Evolutionary conservation across 2,113 vertebrate species (phyloP), one percentile per base, ranked within the genome.

Genomic region (Prionailurus bengalensis): DNA sequence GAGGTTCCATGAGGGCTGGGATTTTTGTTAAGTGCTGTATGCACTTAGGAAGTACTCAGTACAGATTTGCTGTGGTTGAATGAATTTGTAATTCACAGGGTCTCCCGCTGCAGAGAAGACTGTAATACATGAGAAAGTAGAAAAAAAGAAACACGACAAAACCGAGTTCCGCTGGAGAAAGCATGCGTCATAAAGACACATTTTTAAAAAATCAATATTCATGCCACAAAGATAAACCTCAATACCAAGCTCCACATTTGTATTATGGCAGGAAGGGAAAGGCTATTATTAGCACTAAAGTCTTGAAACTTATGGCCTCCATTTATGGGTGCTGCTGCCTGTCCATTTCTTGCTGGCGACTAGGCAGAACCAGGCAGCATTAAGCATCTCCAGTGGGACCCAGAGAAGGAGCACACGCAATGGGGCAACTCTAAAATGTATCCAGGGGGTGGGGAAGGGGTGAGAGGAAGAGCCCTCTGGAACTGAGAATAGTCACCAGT

Each of bases 31-130:
- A 45, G 7, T n/a, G 23, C 7, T 15, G 65, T 45, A 1, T 3
- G n/a, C 6, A 1, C 74, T 48, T 48, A 48, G 42, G 76, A 92
- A 31, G 27, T n/a, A 51, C 39, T 45, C 31, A n/a, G 10, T 31
- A 48, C 94, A 73, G 25, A 48, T 42, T 12, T 6, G 33, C 63
- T 48, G 48, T 65, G 68, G 36, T 17, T 78, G 61, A n/a, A 68
- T 71, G 68, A 86, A 94, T 42, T 48, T 84, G 48, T 74, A 23
- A 97, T 79, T 65, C 80, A 29, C 63, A 36, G 51, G 13, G 58
- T 73, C 87, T 61, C 53, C 36, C 5, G 1, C 13, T 23, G 36
- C 73, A 79, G 48, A 39, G 7, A 73, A 14, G 31, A 51, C n/a
- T 9, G 3, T 19, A 42, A n/a, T 80, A 58, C 74, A 36, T 1